phyloP scores from a whole-genome alignment of 2,888 invertebrate genomes.

The Hydroisotoma schaefferi region DNA sequence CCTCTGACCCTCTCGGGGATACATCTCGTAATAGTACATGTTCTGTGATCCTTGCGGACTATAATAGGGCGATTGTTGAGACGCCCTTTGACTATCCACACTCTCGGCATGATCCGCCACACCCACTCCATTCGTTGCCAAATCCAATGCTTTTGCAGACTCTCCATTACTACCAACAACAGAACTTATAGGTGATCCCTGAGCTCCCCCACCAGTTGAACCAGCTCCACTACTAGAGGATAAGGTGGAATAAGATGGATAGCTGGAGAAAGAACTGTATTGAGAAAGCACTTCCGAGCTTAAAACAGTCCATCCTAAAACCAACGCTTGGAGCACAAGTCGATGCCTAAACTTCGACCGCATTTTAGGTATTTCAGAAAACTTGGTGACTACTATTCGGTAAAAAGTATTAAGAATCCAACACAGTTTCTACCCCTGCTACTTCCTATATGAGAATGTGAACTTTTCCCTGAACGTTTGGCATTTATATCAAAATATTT shows the following conservation, averaged over 20 bases:
- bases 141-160: too few species aligned
- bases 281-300: background rate
- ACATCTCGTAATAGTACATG: slow-evolving; percentile 11
- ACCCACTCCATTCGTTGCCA: background rate
- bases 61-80: background rate
- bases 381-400: background rate
- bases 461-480: background rate
- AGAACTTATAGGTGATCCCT: background rate
- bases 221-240: background rate
- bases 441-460: too few species aligned
- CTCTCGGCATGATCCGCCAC: background rate
- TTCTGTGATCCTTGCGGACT: background rate
- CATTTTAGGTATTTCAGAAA: background rate
- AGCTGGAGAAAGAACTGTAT: slow-evolving; percentile 1
- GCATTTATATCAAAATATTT: background rate
- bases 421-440: too few species aligned
- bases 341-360: background rate
- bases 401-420: background rate
- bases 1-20: background rate
- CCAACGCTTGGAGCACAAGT: background rate
- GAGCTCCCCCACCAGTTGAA: too few species aligned
- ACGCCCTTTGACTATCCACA: background rate
- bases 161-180: too few species aligned
- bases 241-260: background rate
- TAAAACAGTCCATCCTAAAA: too few species aligned